Evolutionary conservation across 2,888 invertebrate genomes (phyloP).

Genomic region (Allophyes oxyacanthae): DNA sequence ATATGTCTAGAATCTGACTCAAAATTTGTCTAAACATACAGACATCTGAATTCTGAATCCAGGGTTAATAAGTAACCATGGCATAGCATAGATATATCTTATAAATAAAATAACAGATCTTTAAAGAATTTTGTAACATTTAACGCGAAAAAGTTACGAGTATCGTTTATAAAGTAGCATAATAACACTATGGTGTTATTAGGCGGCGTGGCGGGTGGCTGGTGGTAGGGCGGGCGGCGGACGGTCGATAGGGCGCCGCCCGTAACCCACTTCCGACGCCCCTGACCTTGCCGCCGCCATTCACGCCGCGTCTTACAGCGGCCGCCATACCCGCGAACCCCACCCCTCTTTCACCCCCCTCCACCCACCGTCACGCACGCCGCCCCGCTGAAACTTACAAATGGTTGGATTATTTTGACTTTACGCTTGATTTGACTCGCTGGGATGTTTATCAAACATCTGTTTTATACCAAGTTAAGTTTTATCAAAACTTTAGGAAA

Average conservation of each 20-base stretch:
- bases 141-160: slow-evolving; percentile 32
- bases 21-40: too few species aligned
- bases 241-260: slow-evolving; percentile 87
- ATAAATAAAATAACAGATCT: slow-evolving; percentile 8
- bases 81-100: too few species aligned
- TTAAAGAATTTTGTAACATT: slow-evolving; percentile 13
- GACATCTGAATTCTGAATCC: too few species aligned
- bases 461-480: slow-evolving; percentile 56
- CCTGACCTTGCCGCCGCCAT: slow-evolving; percentile 88
- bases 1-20: neutral
- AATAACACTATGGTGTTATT: slow-evolving; percentile 51
- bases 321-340: slow-evolving; percentile 54
- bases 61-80: too few species aligned
- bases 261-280: slow-evolving; percentile 89
- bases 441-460: slow-evolving; percentile 57
- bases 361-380: slow-evolving; percentile 54
- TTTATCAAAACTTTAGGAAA: slow-evolving; percentile 32
- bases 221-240: slow-evolving; percentile 54
- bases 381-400: slow-evolving; percentile 68
- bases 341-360: slow-evolving; percentile 46
- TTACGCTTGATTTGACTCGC: slow-evolving; percentile 65
- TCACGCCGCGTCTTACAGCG: slow-evolving; percentile 82
- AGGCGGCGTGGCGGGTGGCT: slow-evolving; percentile 52
- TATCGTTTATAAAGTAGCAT: slow-evolving; percentile 47
- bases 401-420: slow-evolving; percentile 72